Percentiles rank a stretch among this genome's conserved stretches.
Conservation (phyloP, 2,113 vertebrate genomes). For the Panurus biarmicus region DNA sequence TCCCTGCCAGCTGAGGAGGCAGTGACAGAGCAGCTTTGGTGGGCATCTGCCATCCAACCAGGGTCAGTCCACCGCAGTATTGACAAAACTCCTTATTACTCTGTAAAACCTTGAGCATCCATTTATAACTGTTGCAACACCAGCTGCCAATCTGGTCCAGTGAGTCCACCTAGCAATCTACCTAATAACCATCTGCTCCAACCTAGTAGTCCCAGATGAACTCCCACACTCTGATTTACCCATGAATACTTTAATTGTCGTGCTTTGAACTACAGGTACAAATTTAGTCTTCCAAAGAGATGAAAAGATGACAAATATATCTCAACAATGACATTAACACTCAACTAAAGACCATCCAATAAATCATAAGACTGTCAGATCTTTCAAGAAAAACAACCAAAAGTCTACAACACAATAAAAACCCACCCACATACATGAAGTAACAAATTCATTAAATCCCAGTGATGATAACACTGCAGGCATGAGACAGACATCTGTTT, state of each 20-base stretch:
- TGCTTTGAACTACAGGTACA: background rate
- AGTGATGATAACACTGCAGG: background rate
- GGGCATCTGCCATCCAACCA: background rate
- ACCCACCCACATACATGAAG: background rate
- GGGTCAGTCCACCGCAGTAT: background rate
- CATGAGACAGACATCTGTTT: constrained; percentile 7
- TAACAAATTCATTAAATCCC: constrained; percentile 6
- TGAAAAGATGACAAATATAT: background rate
- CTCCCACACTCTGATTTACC: background rate
- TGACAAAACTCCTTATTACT: background rate
- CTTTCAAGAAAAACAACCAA: background rate
- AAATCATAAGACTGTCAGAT: background rate
- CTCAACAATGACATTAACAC: background rate
- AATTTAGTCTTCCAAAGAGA: background rate
- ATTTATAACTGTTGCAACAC: background rate
- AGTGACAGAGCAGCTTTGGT: background rate
- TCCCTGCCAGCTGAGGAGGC: background rate
- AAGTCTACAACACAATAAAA: background rate
- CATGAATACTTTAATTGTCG: background rate
- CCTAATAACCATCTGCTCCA: background rate
- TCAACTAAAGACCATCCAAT: background rate
- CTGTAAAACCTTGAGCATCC: background rate
- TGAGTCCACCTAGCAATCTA: background rate
- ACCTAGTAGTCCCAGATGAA: background rate
- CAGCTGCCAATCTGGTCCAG: background rate